Base-by-base conservation (phyloP, 2,113 vertebrate genomes). In the Dasyornis broadbenti region DNA sequence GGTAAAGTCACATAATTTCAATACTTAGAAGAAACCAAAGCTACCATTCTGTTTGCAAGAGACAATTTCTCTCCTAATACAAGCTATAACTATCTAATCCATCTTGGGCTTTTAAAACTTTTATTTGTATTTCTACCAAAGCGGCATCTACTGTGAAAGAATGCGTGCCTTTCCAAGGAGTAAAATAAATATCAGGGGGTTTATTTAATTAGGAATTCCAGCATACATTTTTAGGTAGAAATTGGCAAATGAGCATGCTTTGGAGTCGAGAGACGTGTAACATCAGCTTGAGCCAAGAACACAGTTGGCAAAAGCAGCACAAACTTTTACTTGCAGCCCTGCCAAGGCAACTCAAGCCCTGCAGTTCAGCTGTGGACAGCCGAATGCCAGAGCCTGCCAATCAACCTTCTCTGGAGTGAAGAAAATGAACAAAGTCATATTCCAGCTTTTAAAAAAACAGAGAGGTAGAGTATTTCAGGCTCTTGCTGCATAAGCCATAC, bases 181-280 rank as follows among this genome's bases (percentile, higher is more conserved):
- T 65, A 61, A 89, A 86, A 83, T 40, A 91, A 94, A 60, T 92
- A 94, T 26, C 81, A 6, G 85, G 82, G 26, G 73, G 4, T 49
- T 86, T 92, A 96, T 95, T 97, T 95, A 94, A 94, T 93, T 92
- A 96, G 70, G 52, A 86, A 95, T 91, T 95, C 82, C 85, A 92
- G 72, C 60, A 91, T 59, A 91, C 57, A 93, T 91, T 91, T 94
- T 92, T 65, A 93, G 95, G 91, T 60, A 45, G 75, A 89, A 89
- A 75, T 92, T 97, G 95, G 94, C 94, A 95, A 85, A 85, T 18
- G 52, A 82, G 47, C 5, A 1, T 7, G 24, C 71, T 92, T 84
- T 89, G 92, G 90, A 94, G 90, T 81, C 26, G 2, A 76, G 93
- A 90, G 86, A 80, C 45, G 2, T 63, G 84, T 71, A 96, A 68